phyloP scores from a whole-genome alignment of 2,113 vertebrate genomes.

The Periophthalmus modestus region DNA sequence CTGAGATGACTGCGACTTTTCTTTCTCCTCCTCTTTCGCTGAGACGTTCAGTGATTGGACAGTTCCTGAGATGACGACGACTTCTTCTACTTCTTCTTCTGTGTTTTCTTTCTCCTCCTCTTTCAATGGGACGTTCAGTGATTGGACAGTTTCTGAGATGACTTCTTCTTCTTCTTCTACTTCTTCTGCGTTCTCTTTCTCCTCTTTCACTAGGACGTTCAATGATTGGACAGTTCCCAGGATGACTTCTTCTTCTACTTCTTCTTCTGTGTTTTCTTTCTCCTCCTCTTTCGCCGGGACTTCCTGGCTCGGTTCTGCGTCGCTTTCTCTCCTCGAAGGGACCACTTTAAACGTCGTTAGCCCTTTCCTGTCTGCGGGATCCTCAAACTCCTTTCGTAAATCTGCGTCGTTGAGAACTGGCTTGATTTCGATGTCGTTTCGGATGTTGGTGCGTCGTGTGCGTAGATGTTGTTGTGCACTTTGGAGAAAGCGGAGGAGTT shows the following conservation, averaged over 20 bases:
- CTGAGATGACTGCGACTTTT: not conserved
- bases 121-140: constrained; percentile 9
- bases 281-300: constrained; percentile 7
- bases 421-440: not conserved
- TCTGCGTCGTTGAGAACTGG: not conserved
- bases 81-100: not conserved
- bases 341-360: constrained; percentile 91
- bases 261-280: not conserved
- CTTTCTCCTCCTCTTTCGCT: too few species aligned
- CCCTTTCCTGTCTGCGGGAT: constrained; percentile 81
- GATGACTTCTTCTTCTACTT: not conserved
- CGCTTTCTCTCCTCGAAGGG: constrained; percentile 76
- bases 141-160: too few species aligned
- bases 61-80: not conserved
- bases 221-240: too few species aligned
- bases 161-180: too few species aligned
- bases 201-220: too few species aligned
- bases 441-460: not conserved
- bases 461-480: not conserved
- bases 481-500: constrained; percentile 32
- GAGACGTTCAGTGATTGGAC: not conserved
- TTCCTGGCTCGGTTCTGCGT: constrained; percentile 41
- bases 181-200: too few species aligned
- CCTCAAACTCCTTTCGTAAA: constrained; percentile 76
- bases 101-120: not conserved